A percentile compares a stretch with the other conserved stretches of the same genome.
Conservation (phyloP, 2,113 vertebrate genomes). For the Prunella himalayana region DNA sequence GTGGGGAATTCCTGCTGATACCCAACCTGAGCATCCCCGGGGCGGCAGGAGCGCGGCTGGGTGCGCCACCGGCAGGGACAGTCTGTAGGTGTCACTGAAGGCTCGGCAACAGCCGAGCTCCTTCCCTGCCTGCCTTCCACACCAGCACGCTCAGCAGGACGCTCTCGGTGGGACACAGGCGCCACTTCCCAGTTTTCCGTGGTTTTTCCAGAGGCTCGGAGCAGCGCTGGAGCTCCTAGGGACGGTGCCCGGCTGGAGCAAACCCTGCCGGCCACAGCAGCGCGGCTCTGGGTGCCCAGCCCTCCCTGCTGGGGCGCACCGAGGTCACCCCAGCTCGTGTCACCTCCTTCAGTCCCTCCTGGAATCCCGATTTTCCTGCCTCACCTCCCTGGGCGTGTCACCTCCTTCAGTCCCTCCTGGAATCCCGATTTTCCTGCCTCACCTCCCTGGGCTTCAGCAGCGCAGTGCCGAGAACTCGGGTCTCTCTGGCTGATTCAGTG, state of each 20-base stretch:
- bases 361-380: neutral
- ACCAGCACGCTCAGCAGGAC: neutral
- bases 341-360: neutral
- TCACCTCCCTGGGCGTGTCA: neutral
- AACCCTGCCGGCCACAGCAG: fast-evolving
- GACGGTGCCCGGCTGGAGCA: neutral
- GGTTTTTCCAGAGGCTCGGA: neutral
- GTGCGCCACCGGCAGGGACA: neutral
- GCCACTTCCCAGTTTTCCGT: fast-evolving
- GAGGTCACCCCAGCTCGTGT: neutral
- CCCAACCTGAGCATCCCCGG: neutral
- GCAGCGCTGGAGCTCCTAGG: neutral
- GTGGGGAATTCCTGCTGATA: fast-evolving
- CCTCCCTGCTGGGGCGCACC: fast-evolving
- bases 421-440: neutral
- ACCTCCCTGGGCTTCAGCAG: neutral
- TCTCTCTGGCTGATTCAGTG: no score
- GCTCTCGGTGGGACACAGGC: neutral
- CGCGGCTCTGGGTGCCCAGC: neutral
- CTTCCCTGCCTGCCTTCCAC: neutral
- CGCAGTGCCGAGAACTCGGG: fast-evolving
- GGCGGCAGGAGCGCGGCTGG: neutral
- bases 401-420: neutral
- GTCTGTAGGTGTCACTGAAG: conserved; percentile 69
- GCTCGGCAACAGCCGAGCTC: neutral